These are phyloP conservation scores for Coccyzus lansbergi DNA, from an alignment of 2,797 vertebrate species.

Conservation along the genomic window DNA sequence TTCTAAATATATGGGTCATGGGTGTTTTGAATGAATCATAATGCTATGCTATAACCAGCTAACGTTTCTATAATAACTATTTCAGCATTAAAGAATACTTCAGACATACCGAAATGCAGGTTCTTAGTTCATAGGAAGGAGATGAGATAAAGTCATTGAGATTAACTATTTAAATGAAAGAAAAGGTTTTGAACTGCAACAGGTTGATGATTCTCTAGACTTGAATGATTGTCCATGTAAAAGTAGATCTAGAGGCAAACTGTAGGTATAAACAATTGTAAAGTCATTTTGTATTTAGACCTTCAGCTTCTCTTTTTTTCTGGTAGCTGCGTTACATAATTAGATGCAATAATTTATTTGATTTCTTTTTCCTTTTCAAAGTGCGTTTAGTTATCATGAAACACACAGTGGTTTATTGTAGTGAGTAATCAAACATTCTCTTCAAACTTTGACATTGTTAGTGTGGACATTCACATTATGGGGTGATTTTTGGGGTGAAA, in stretches of 20 bases:
- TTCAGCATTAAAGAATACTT: conserved; percentile 18
- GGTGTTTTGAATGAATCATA: conserved; percentile 10
- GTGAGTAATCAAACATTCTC: background rate
- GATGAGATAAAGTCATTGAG: background rate
- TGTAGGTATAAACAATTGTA: background rate
- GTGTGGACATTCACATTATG: background rate
- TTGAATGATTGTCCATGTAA: background rate
- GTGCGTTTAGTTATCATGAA: background rate
- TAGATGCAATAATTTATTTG: background rate
- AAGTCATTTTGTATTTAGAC: background rate
- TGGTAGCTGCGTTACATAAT: background rate
- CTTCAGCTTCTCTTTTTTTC: background rate
- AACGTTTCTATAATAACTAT: conserved; percentile 12
- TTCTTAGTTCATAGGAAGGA: background rate
- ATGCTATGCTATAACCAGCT: background rate
- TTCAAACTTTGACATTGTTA: background rate
- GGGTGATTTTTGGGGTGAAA: background rate
- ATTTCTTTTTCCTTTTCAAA: conserved; percentile 6
- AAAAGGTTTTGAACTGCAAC: conserved; percentile 13
- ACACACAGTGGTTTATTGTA: background rate
- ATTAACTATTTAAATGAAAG: background rate
- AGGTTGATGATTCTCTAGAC: conserved; percentile 15
- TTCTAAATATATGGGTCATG: conserved; percentile 34
- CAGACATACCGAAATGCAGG: background rate
- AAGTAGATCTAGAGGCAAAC: background rate